Conservation (phyloP, 2,888 invertebrate genomes). For the Drosophila paramelanica region DNA sequence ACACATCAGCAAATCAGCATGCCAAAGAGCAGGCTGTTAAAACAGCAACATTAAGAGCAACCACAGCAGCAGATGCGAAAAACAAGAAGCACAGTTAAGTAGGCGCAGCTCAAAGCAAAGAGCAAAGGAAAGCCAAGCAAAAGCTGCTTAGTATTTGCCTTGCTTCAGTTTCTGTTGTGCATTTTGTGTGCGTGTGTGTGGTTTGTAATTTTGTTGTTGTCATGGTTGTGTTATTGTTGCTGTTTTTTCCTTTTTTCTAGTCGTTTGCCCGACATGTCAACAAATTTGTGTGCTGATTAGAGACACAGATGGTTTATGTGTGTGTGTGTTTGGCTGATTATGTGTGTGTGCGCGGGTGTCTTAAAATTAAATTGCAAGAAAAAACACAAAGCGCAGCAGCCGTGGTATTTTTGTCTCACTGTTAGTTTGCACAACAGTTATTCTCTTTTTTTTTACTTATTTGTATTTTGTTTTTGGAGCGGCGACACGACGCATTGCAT, state of each 20-base stretch:
- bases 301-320: conserved; percentile 43
- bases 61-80: conserved; percentile 7
- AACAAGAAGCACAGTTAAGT: conserved; percentile 38
- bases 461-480: conserved; percentile 55
- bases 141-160: conserved; percentile 43
- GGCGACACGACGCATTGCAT: conserved; percentile 71
- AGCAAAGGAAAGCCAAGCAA: conserved; percentile 28
- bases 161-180: conserved; percentile 33
- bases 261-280: conserved; percentile 56
- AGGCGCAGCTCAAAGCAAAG: conserved; percentile 37
- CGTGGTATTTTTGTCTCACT: conserved; percentile 21
- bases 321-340: conserved; percentile 8
- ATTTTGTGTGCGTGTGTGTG: conserved; percentile 8
- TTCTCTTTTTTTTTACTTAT: conserved; percentile 21
- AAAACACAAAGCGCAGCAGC: conserved; percentile 39
- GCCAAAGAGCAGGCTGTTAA: conserved; percentile 18
- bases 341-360: conserved; percentile 11
- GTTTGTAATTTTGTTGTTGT: conserved; percentile 15
- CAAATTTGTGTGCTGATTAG: conserved; percentile 66
- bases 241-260: conserved; percentile 22
- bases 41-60: conserved; percentile 13
- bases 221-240: conserved; percentile 10
- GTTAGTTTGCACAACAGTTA: conserved; percentile 54
- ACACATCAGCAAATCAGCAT: conserved; percentile 5
- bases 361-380: conserved; percentile 36